phyloP scores from a whole-genome alignment of 2,113 vertebrate genomes.

The Gnathonemus echidnorhynchus region DNA sequence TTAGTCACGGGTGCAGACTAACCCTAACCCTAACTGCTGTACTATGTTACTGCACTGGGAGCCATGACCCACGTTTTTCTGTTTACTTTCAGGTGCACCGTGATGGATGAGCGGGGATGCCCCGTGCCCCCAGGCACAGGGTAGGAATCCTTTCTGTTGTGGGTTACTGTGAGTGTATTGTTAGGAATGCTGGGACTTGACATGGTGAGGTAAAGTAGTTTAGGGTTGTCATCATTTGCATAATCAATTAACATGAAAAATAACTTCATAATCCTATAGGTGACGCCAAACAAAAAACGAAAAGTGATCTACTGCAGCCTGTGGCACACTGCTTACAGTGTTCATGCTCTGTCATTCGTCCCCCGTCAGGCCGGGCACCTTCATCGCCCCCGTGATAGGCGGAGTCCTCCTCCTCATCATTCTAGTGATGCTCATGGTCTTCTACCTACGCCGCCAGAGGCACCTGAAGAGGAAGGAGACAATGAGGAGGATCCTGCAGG shows the following conservation, averaged over 20 bases:
- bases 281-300: not conserved
- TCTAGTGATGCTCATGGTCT: constrained; percentile 61
- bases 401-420: constrained; percentile 75
- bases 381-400: constrained; percentile 76
- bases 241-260: not conserved
- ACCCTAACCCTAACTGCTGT: not conserved
- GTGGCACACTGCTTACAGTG: not conserved
- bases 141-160: constrained; percentile 48
- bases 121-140: constrained; percentile 76
- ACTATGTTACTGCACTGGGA: not conserved
- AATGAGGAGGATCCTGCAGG: constrained; percentile 76
- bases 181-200: not conserved
- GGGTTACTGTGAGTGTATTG: not conserved
- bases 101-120: constrained; percentile 78
- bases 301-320: not conserved
- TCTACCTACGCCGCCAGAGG: constrained; percentile 72
- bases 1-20: not conserved
- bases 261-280: not conserved
- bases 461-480: constrained; percentile 81
- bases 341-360: too few species aligned
- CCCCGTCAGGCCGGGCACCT: constrained; percentile 68
- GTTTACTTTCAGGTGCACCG: constrained; percentile 65
- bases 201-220: not conserved
- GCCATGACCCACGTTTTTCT: not conserved
- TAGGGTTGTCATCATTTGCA: not conserved